Base-by-base conservation (phyloP, 1,140 invertebrate species). In the Euschistus heros region DNA sequence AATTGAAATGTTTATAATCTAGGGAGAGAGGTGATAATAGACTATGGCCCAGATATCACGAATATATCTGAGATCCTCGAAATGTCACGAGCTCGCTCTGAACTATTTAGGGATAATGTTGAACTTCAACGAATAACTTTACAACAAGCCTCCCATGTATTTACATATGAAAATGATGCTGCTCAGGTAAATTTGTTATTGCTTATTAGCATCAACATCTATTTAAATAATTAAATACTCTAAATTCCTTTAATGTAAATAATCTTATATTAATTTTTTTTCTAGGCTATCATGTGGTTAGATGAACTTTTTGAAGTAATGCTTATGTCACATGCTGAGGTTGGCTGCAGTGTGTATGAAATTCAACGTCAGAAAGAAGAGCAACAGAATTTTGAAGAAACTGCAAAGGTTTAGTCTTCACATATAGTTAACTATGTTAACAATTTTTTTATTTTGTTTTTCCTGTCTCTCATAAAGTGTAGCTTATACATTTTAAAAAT, bases 371-470 rank as follows among this genome's bases (percentile, higher is more conserved):
- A 89, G 68, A 89, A 89, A 75, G 81, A 86, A 52, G 84, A 89
- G 69, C 83, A 88, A 71, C 84, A 86, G 72, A 80, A 82, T 62
- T 88, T 89, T 75, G 86, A 89, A 76, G 84, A 88, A 73, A 88
- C 86, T 33, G 86, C 86, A 54, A 83, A 83, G 75, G 87, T 86
- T 75, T 18, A 15, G 17, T 44, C 1, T 37, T 37, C 8, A 10
- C 1, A 6, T 37, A 30, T 2, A 4, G 2, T 30, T 30, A 30
- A 30, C 27, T 30, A 4, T 30, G 27, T 30, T 30, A 30, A 30
- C n/a, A n/a, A n/a, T n/a, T n/a, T n/a, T 4, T 30, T 30, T 30
- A 7, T 30, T 30, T 30, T 30, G 2, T 30, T 30, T 2, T 30
- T 4, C 27, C 27, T 30, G 7, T 30, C 7, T 30, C 27, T 30